Base-by-base conservation (phyloP, 2,888 invertebrate species). In the Chelonus formosanus region DNA sequence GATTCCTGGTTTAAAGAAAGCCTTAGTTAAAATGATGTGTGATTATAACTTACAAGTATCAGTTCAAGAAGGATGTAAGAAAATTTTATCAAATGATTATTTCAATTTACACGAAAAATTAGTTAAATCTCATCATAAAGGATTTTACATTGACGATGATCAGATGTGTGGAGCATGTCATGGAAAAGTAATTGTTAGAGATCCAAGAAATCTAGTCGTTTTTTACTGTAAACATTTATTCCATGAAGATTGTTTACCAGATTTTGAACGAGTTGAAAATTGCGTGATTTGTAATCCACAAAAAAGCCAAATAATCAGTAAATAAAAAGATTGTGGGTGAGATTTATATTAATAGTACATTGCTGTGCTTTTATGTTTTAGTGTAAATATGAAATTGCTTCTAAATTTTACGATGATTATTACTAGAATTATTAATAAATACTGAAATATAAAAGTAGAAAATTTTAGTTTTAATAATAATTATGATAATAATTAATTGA, bases 21-120 rank as follows among this genome's bases (percentile, higher is more conserved):
- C 97, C 0, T 86, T 98, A 6, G 95, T 95, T 1, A 97, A 96
- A 86, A 96, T 98, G 90, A 89, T 98, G 85, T 92, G 94, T 76
- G 98, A 98, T 83, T 98, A 96, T 84, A 95, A 94, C 79, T 87
- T 97, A 67, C 97, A 97, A 89, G 91, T 95, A 36, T 93, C 95
- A 1, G 91, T 96, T 32, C 92, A 96, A 83, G 93, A 95, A 83
- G 95, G 95, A 0, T 96, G 95, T 83, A 92, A 94, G 78, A 91
- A 93, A 78, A 95, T 97, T 69, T 89, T 97, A n/a, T 89, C 95
- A 1, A 89, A 91, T 3, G 97, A 97, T 85, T 96, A 96, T 83
- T 96, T 95, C 77, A 91, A 93, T 78, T 85, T 96, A 54, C 92
- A 96, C 79, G 90, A 94, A 74, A 92, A 92, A 80, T 85, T 95